Evolutionary conservation across 2,797 vertebrate species (phyloP).

Genomic region (Liparis tanakae): DNA sequence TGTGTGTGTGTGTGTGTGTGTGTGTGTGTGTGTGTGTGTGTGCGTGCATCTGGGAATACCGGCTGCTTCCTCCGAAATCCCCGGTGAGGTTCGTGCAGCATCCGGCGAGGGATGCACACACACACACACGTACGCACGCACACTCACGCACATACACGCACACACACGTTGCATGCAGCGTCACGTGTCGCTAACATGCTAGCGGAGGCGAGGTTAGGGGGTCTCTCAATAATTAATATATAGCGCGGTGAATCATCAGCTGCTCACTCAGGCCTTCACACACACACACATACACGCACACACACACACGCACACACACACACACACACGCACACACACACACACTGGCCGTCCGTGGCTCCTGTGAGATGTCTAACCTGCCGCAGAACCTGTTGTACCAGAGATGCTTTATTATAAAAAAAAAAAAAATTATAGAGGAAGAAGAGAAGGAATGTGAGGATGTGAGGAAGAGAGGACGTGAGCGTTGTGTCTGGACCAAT

Average conservation of each 20-base stretch:
- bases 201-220: slow-evolving; percentile 55
- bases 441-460: no score
- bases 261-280: slow-evolving; percentile 51
- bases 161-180: neutral
- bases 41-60: no score
- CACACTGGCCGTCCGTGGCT: neutral
- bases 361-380: no score
- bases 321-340: slow-evolving; percentile 22
- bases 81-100: slow-evolving; percentile 61
- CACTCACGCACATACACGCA: no score
- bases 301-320: slow-evolving; percentile 7
- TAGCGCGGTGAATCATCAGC: slow-evolving; percentile 63
- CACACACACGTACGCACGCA: neutral
- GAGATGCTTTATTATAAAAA: no score
- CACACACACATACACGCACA: slow-evolving; percentile 18
- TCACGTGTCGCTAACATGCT: slow-evolving; percentile 40
- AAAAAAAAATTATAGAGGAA: no score
- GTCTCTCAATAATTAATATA: slow-evolving; percentile 68
- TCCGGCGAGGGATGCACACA: slow-evolving; percentile 32
- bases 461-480: no score
- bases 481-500: no score
- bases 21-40: no score
- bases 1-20: no score
- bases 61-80: slow-evolving; percentile 65
- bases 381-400: no score